Evolutionary conservation across 2,888 invertebrate species (phyloP).

Genomic region (Netelia fuscicornis): DNA sequence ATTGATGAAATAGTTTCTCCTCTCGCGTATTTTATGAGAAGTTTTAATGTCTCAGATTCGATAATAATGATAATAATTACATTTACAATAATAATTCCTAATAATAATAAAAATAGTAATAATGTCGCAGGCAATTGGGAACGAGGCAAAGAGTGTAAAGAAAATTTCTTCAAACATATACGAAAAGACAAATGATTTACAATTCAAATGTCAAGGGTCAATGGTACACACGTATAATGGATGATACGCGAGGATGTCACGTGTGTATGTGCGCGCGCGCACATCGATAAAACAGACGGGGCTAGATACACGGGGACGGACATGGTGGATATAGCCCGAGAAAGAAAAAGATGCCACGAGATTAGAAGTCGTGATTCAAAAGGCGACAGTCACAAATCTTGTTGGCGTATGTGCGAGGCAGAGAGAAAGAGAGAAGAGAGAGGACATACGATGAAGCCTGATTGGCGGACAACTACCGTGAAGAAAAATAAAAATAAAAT

Average conservation of each 20-base stretch:
- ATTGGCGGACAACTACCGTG: constrained; percentile 61
- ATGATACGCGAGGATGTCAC: background rate
- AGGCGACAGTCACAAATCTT: constrained; percentile 68
- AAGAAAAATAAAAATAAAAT: constrained; percentile 52
- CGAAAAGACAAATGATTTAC: constrained; percentile 64
- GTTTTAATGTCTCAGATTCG: background rate
- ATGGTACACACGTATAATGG: constrained; percentile 29
- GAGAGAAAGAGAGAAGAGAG: background rate
- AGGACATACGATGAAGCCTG: constrained; percentile 44
- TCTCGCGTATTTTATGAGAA: background rate
- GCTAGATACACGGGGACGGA: background rate
- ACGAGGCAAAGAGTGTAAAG: constrained; percentile 49
- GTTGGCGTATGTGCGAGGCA: constrained; percentile 56
- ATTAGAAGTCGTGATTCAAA: constrained; percentile 68
- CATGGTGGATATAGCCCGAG: background rate
- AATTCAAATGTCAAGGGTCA: constrained; percentile 65
- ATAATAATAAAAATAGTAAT: constrained; percentile 10
- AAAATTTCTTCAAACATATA: constrained; percentile 44
- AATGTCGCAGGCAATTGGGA: constrained; percentile 41
- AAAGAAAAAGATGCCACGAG: constrained; percentile 61
- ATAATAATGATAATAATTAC: background rate
- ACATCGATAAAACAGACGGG: background rate
- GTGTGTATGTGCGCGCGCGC: background rate
- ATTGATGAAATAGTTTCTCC: background rate
- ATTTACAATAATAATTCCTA: background rate